Conservation (phyloP, 2,888 invertebrate species). For the Osedax fenrisi region DNA sequence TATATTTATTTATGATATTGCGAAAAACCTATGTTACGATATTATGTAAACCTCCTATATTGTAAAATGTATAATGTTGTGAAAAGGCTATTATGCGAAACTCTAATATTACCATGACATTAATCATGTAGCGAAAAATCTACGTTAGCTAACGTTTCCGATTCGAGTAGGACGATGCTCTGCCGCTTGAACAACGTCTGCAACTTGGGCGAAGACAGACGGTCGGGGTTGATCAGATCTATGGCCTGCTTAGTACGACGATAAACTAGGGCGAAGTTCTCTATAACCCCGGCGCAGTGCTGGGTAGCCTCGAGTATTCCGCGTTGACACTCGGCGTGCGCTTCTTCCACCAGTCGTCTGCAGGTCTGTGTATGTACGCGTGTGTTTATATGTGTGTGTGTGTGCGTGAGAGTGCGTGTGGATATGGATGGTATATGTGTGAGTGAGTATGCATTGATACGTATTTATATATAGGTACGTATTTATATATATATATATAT, state of each 20-base stretch:
- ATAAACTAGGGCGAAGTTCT: slow-evolving; percentile 36
- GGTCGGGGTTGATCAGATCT: slow-evolving; percentile 36
- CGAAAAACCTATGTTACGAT: too few relatives aligned
- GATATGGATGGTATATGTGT: background rate
- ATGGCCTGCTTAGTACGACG: slow-evolving; percentile 35
- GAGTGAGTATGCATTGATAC: background rate
- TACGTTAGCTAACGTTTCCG: too few relatives aligned
- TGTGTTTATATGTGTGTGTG: background rate
- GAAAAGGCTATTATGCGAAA: too few relatives aligned
- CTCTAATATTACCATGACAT: too few relatives aligned
- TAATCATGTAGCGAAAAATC: too few relatives aligned
- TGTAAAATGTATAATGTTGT: too few relatives aligned
- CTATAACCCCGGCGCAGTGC: slow-evolving; percentile 36
- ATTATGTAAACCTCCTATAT: too few relatives aligned
- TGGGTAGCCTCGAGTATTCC: slow-evolving; percentile 35
- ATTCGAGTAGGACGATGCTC: slow-evolving; percentile 5
- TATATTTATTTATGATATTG: too few relatives aligned
- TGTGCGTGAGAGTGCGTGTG: background rate
- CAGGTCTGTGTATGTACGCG: slow-evolving; percentile 32
- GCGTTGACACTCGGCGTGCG: slow-evolving; percentile 34
- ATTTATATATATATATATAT: too few relatives aligned
- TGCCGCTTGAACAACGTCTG: slow-evolving; percentile 29
- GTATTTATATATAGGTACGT: background rate
- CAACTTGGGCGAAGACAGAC: slow-evolving; percentile 33
- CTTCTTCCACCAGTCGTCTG: slow-evolving; percentile 32